These are phyloP conservation scores for Choreutis nemorana DNA, from an alignment of 2,888 invertebrate species.

Conservation along the genomic window DNA sequence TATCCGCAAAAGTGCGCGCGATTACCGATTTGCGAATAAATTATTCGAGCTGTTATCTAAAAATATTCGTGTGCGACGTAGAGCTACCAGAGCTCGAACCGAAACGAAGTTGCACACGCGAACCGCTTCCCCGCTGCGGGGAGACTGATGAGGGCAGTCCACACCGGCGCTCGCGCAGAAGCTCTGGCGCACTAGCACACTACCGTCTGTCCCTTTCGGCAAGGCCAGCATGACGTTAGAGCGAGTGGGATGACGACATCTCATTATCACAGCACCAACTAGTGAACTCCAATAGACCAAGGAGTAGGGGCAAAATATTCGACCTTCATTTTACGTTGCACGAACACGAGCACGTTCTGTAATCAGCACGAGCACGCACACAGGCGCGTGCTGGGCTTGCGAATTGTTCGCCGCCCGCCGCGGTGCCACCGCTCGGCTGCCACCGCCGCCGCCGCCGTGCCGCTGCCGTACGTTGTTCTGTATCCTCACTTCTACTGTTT, in stretches of 20 bases:
- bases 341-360: constrained; percentile 10
- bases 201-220: constrained; percentile 44
- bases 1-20: constrained; percentile 58
- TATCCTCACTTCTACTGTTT: too few species aligned
- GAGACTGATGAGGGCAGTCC: constrained; percentile 64
- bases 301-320: constrained; percentile 64
- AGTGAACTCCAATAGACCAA: constrained; percentile 65
- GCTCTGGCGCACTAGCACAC: constrained; percentile 55
- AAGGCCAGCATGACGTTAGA: constrained; percentile 19
- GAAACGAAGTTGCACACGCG: constrained; percentile 53
- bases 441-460: constrained; percentile 23
- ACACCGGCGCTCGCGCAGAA: constrained; percentile 57
- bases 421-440: constrained; percentile 26
- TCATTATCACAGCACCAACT: constrained; percentile 60
- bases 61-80: constrained; percentile 59
- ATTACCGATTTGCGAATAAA: constrained; percentile 61
- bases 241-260: constrained; percentile 48
- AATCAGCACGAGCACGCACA: constrained; percentile 40
- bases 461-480: constrained; percentile 46
- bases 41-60: constrained; percentile 63
- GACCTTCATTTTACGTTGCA: constrained; percentile 59
- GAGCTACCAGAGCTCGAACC: constrained; percentile 34
- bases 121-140: constrained; percentile 62
- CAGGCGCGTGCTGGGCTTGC: constrained; percentile 36
- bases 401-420: constrained; percentile 37